Base-by-base conservation (phyloP, 1,140 invertebrate genomes). In the Trichogramma pretiosum region DNA sequence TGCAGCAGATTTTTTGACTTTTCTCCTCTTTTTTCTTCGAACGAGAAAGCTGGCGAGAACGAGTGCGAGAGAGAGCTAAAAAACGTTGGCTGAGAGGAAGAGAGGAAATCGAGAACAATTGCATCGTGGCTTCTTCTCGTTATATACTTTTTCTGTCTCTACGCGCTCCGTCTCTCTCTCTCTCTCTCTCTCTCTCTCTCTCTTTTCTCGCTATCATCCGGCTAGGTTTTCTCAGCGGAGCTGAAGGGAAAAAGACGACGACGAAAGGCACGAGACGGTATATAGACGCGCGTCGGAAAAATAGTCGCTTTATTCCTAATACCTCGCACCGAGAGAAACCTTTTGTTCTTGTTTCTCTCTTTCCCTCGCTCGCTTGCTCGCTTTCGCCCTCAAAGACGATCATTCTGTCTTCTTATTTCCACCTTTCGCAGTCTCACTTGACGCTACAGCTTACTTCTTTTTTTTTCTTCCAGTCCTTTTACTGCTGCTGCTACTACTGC, bases 261-360 rank as follows among this genome's bases (percentile, higher is more conserved):
- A n/a, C n/a, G n/a, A n/a, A n/a, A n/a, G n/a, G n/a, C n/a, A n/a
- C n/a, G n/a, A n/a, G n/a, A n/a, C n/a, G n/a, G n/a, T n/a, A n/a
- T n/a, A n/a, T n/a, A n/a, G n/a, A n/a, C n/a, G n/a, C 16, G 3
- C 40, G 21, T 10, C 26, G 3, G 21, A 41, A 44, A 46, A 38
- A 49, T 33, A 33, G 48, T 32, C 41, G 19, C 35, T 44, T 39
- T 44, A 44, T 18, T 39, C 41, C 38, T 44, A 39, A 49, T 44
- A 28, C 24, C 44, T 39, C 22, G n/a, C n/a, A n/a, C n/a, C n/a
- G n/a, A n/a, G n/a, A n/a, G n/a, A n/a, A 19, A 16, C 48, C 48
- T 44, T 49, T 48, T 48, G 39, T 48, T 34, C 18, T 26, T 37
- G 19, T 22, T 24, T 17, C 33, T 19, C n/a, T n/a, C n/a, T n/a